Evolutionary conservation across 2,888 invertebrate genomes (phyloP).

Genomic region (Synergus itoensis): DNA sequence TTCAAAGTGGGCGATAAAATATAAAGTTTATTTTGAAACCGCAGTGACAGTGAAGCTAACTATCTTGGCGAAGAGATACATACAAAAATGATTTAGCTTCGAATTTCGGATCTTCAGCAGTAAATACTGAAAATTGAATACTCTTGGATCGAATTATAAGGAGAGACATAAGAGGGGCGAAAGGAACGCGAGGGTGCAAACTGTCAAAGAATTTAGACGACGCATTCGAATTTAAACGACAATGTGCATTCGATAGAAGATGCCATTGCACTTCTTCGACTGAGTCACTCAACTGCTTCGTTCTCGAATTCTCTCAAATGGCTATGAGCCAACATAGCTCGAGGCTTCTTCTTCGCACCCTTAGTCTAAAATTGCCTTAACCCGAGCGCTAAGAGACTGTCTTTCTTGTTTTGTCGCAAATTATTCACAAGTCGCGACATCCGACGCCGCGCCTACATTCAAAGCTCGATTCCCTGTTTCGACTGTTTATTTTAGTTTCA

Average conservation of each 20-base stretch:
- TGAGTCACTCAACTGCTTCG: conserved; percentile 56
- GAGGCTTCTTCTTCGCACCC: conserved; percentile 60
- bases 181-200: not conserved
- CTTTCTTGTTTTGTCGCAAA: conserved; percentile 56
- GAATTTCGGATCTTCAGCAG: not conserved
- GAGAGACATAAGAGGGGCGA: not conserved
- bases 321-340: conserved; percentile 70
- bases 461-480: conserved; percentile 35
- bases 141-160: not conserved
- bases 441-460: conserved; percentile 47
- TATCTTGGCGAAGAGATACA: not conserved
- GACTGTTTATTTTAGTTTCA: conserved; percentile 25
- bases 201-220: conserved; percentile 42
- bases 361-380: conserved; percentile 74
- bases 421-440: conserved; percentile 52
- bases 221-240: conserved; percentile 46
- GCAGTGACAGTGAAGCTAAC: not conserved
- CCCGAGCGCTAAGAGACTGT: conserved; percentile 55
- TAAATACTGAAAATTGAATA: not conserved
- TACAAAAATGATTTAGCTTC: not conserved
- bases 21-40: not conserved
- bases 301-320: conserved; percentile 61
- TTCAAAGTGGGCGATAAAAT: too few species aligned
- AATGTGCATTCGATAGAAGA: conserved; percentile 50
- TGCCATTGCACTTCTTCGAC: conserved; percentile 43